phyloP scores from a whole-genome alignment of 2,797 vertebrate genomes.

The Saxicola maurus region DNA sequence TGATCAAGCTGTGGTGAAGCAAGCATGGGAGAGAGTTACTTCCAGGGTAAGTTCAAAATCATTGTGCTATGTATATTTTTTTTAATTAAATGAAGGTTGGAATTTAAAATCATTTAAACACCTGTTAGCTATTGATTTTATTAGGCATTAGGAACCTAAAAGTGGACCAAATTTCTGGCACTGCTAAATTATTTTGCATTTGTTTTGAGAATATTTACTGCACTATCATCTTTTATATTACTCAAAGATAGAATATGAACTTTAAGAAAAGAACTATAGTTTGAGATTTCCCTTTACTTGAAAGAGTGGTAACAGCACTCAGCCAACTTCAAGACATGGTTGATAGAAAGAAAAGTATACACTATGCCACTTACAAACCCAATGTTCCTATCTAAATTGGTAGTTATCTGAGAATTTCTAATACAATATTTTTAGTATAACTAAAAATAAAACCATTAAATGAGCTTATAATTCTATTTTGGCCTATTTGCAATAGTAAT shows the following conservation, averaged over 20 bases:
- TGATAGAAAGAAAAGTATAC: background rate
- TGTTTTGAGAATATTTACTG: background rate
- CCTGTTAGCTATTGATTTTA: background rate
- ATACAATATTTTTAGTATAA: background rate
- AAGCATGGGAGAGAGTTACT: conserved; percentile 90
- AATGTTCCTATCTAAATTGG: background rate
- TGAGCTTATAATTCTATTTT: background rate
- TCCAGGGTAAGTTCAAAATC: conserved; percentile 78
- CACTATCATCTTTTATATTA: background rate
- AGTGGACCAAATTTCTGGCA: background rate
- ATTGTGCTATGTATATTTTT: background rate
- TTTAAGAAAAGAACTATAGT: background rate
- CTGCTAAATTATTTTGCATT: background rate
- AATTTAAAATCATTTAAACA: background rate
- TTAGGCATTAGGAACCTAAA: background rate
- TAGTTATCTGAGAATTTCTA: background rate
- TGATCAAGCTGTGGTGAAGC: conserved; percentile 94
- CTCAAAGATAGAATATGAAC: background rate
- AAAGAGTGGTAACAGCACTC: background rate
- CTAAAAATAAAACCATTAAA: background rate
- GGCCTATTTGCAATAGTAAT: background rate
- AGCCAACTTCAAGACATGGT: background rate
- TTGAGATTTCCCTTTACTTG: background rate
- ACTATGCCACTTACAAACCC: background rate
- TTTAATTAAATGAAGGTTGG: background rate